Evolutionary conservation across 2,113 vertebrate genomes (phyloP).

Genomic region (Micromys minutus): DNA sequence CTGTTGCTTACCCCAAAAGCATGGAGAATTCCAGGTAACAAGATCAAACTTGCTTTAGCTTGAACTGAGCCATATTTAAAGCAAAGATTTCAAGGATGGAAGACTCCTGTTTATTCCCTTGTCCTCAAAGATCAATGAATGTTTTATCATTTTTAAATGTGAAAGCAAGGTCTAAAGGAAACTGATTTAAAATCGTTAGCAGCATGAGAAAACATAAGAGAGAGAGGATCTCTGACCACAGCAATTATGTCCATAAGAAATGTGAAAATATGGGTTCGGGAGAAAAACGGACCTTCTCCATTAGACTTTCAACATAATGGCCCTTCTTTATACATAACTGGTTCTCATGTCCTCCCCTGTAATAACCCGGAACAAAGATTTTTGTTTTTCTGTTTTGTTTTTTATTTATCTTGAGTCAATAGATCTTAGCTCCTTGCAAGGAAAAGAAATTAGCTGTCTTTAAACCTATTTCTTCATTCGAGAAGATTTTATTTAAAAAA

Average conservation of each 20-base stretch:
- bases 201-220: background rate
- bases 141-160: slow-evolving; percentile 40
- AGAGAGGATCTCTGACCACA: background rate
- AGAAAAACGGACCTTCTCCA: slow-evolving; percentile 13
- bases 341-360: background rate
- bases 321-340: background rate
- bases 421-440: background rate
- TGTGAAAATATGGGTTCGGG: background rate
- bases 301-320: background rate
- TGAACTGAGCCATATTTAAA: slow-evolving; percentile 63
- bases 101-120: slow-evolving; percentile 42
- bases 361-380: slow-evolving; percentile 33
- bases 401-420: background rate
- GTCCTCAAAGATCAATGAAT: slow-evolving; percentile 61
- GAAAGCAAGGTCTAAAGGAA: background rate
- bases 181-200: slow-evolving; percentile 49
- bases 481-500: slow-evolving; percentile 43
- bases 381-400: background rate
- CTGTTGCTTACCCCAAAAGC: slow-evolving; percentile 61
- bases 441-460: background rate
- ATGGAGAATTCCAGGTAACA: slow-evolving; percentile 45
- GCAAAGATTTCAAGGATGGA: slow-evolving; percentile 66
- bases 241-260: slow-evolving; percentile 2
- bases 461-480: slow-evolving; percentile 1
- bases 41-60: slow-evolving; percentile 64